Base-by-base conservation (phyloP, 2,113 vertebrate genomes). In the Ammodytes marinus region DNA sequence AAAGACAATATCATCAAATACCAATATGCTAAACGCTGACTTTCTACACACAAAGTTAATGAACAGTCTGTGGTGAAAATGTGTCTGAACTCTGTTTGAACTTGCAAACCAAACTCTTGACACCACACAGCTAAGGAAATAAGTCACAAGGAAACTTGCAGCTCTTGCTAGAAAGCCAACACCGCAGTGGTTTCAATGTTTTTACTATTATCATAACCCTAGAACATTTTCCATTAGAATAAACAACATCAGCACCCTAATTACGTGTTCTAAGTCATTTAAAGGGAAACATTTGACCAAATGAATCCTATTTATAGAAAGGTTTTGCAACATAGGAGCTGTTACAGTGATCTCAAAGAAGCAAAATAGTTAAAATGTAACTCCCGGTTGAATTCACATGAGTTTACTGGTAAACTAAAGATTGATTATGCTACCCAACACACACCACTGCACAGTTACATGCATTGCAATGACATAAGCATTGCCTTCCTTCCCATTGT, bases 21-120 rank as follows among this genome's bases (percentile, higher is more conserved):
- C 8, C 13, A 53, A 9, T 13, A 40, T 43, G 3, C 7, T 5
- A 40, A 49, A 79, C 8, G 11, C 10, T 40, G 27, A 49, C 12
- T 53, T 65, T 40, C 50, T 50, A 63, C 47, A 69, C 52, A 42
- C 19, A 45, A 3, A 59, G 54, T 68, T 70, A 58, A 69, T 58
- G n/a, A 73, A 37, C 37, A 76, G 42, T 14, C 39, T 54, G 7
- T 59, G 55, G 67, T 67, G 67, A 54, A 67, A 45, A 47, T 42
- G 6, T 71, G 45, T 65, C 57, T 57, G 65, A 83, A 78, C 72
- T 70, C 12, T 77, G 64, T 85, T 67, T 69, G 47, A 83, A 79
- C 73, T 69, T 65, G 0, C 10, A 54, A 64, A 59, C 42, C 66
- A 45, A 57, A 52, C 43, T 74, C 19, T 65, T 53, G 57, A 70